Percentiles rank a stretch among this genome's conserved stretches.
These are phyloP conservation scores for Diachasma alloeum DNA, from an alignment of 1,140 invertebrate species.

Conservation along the genomic window DNA sequence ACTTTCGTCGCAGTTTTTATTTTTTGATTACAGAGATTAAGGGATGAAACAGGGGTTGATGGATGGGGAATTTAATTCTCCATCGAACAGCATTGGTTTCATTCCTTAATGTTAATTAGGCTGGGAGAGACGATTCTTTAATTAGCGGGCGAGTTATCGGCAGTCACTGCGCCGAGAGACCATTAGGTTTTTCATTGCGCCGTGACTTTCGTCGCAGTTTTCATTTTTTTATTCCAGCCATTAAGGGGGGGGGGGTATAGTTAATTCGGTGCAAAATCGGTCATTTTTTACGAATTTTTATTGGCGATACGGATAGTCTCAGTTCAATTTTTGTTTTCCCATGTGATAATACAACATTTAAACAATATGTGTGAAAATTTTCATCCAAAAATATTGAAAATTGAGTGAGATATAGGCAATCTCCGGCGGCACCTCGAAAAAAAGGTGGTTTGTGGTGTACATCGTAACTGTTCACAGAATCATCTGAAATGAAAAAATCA, in stretches of 20 bases:
- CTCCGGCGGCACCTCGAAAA: neutral
- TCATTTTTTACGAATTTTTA: neutral
- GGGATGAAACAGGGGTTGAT: too few species aligned
- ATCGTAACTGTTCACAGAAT: neutral
- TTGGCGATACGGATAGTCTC: neutral
- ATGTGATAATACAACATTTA: neutral
- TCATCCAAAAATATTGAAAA: neutral
- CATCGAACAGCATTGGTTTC: too few species aligned
- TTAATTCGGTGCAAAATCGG: neutral
- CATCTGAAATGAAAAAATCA: conserved; percentile 22
- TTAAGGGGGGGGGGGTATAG: neutral
- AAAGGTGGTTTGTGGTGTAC: neutral
- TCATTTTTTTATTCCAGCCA: too few species aligned
- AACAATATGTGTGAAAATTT: neutral
- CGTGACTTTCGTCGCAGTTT: too few species aligned
- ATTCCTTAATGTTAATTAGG: too few species aligned
- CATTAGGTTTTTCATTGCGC: too few species aligned
- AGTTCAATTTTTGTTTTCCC: neutral
- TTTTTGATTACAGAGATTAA: too few species aligned
- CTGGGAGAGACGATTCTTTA: too few species aligned
- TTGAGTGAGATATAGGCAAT: neutral
- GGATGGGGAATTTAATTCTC: too few species aligned
- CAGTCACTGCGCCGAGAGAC: too few species aligned
- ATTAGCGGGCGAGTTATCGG: too few species aligned
- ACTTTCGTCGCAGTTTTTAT: too few species aligned